Evolutionary conservation across 2,888 invertebrate genomes (phyloP).

Genomic region (Netelia melanura): DNA sequence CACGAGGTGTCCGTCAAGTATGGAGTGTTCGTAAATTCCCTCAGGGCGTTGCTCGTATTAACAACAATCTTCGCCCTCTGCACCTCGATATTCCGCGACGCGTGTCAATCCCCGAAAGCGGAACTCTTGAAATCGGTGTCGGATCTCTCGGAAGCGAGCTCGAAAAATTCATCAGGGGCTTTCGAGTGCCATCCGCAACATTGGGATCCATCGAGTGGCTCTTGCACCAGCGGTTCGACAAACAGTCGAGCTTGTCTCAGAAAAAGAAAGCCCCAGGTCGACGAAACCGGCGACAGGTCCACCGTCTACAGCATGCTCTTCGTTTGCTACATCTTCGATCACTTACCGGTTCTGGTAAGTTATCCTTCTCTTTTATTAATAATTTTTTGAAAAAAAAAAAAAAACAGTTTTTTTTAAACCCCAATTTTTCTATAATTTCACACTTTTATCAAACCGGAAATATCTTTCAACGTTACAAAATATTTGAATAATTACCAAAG

Average conservation of each 20-base stretch:
- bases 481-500: neutral
- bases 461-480: too few relatives aligned
- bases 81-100: constrained; percentile 69
- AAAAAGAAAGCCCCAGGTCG: constrained; percentile 81
- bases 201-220: constrained; percentile 85
- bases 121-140: constrained; percentile 81
- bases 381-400: too few relatives aligned
- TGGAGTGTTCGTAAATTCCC: constrained; percentile 80
- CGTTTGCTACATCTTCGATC: constrained; percentile 87
- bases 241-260: constrained; percentile 86
- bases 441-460: neutral
- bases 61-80: constrained; percentile 76
- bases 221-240: constrained; percentile 86
- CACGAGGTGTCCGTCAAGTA: constrained; percentile 81
- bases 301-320: constrained; percentile 86
- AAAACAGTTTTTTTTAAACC: neutral
- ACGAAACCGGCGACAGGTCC: constrained; percentile 85
- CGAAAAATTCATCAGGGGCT: constrained; percentile 81
- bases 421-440: neutral
- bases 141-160: constrained; percentile 82
- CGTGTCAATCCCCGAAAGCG: constrained; percentile 76
- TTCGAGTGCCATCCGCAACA: constrained; percentile 82
- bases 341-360: constrained; percentile 87
- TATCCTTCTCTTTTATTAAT: neutral
- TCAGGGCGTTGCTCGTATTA: constrained; percentile 75